Conservation (phyloP, 2,797 vertebrate species). For the Eutrigla gurnardus region DNA sequence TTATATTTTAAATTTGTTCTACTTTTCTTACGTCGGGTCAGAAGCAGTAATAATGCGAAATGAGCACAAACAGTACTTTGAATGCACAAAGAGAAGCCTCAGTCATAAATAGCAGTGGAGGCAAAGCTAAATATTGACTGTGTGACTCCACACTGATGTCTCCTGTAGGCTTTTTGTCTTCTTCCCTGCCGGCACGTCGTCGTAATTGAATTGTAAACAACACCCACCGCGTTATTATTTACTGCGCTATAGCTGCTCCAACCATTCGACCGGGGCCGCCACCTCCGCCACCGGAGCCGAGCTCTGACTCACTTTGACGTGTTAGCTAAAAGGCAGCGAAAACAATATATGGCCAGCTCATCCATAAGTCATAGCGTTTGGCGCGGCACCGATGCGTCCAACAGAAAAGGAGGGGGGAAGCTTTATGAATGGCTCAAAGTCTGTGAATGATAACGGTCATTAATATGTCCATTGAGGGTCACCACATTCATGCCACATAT, state of each 20-base stretch:
- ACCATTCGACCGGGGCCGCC: constrained; percentile 49
- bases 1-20: too few species aligned
- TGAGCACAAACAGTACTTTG: constrained; percentile 54
- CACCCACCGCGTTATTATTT: constrained; percentile 84
- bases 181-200: constrained; percentile 55
- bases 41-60: constrained; percentile 31
- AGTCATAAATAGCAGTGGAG: constrained; percentile 60
- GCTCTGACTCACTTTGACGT: constrained; percentile 87
- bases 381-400: constrained; percentile 76
- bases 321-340: constrained; percentile 89
- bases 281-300: constrained; percentile 55
- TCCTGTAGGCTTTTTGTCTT: constrained; percentile 69
- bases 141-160: constrained; percentile 62
- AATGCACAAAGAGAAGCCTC: constrained; percentile 55
- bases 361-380: constrained; percentile 96
- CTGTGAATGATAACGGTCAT: constrained; percentile 95
- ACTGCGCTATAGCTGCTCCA: constrained; percentile 72
- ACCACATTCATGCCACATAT: constrained; percentile 97
- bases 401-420: constrained; percentile 55
- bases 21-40: too few species aligned
- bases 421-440: constrained; percentile 90
- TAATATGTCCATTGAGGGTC: constrained; percentile 96
- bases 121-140: constrained; percentile 73
- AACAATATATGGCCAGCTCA: constrained; percentile 90
- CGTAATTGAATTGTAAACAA: constrained; percentile 83